phyloP scores from a whole-genome alignment of 2,888 invertebrate species.

The Pollenia labialis region DNA sequence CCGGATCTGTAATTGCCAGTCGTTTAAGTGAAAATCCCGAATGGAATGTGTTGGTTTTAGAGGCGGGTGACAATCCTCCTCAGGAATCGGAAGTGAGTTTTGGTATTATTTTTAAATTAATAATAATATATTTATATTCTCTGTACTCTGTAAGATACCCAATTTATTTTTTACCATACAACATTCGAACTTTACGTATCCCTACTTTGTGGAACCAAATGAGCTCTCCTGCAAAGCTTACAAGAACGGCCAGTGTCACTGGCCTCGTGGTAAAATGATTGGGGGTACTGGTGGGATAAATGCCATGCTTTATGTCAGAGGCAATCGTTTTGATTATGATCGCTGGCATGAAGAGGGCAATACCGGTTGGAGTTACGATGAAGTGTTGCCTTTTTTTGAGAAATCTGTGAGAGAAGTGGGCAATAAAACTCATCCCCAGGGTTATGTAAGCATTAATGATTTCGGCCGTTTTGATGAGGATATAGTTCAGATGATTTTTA shows the following conservation, averaged over 20 bases:
- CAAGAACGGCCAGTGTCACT: slow-evolving; percentile 82
- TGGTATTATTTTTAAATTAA: slow-evolving; percentile 74
- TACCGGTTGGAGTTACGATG: slow-evolving; percentile 88
- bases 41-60: slow-evolving; percentile 84
- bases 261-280: slow-evolving; percentile 86
- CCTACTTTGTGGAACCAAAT: slow-evolving; percentile 75
- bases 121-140: not conserved
- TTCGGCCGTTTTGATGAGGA: slow-evolving; percentile 77
- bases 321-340: slow-evolving; percentile 87
- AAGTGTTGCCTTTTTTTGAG: slow-evolving; percentile 90
- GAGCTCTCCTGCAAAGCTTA: slow-evolving; percentile 74
- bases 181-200: slow-evolving; percentile 74
- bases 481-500: slow-evolving; percentile 78
- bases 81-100: slow-evolving; percentile 80
- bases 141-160: slow-evolving; percentile 72
- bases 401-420: slow-evolving; percentile 85
- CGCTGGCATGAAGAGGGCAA: slow-evolving; percentile 87
- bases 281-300: slow-evolving; percentile 88
- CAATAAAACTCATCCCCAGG: slow-evolving; percentile 68
- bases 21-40: slow-evolving; percentile 84
- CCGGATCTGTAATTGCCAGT: slow-evolving; percentile 85
- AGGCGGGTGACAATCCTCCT: slow-evolving; percentile 85
- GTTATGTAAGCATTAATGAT: slow-evolving; percentile 83
- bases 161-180: slow-evolving; percentile 72
- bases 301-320: slow-evolving; percentile 87